Percentiles rank a stretch among this genome's conserved stretches.
Conservation (phyloP, 1,140 invertebrate species). For the Periplaneta americana region DNA sequence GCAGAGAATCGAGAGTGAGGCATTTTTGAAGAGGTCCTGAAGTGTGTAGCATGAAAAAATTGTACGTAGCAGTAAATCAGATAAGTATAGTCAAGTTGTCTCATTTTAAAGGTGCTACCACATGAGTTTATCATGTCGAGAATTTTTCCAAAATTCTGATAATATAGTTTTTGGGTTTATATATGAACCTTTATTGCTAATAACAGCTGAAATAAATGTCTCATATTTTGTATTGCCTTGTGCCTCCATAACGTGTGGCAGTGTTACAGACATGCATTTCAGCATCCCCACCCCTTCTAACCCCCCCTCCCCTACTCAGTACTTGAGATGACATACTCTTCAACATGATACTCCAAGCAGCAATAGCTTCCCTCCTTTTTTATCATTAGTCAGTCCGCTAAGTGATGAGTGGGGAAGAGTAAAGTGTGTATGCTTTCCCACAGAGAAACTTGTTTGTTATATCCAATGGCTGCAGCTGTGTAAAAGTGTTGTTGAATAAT, state of each 20-base stretch:
- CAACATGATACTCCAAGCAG: not conserved
- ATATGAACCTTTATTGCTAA: not conserved
- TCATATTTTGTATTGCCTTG: not conserved
- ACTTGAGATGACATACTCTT: too few species aligned
- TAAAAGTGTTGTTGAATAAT: conserved; percentile 11
- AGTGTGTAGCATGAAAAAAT: not conserved
- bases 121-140: not conserved
- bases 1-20: not conserved
- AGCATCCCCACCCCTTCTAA: too few species aligned
- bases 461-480: conserved; percentile 4
- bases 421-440: conserved; percentile 2
- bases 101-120: not conserved
- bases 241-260: not conserved
- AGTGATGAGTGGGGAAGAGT: not conserved
- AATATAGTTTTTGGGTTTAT: not conserved
- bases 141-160: not conserved
- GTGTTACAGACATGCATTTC: not conserved
- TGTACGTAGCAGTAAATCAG: not conserved
- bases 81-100: not conserved
- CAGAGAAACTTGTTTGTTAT: not conserved
- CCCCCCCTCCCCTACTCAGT: too few species aligned
- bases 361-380: not conserved
- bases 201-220: not conserved
- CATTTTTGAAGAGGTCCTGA: not conserved
- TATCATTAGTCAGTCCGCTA: not conserved